Evolutionary conservation across 1,140 invertebrate species (phyloP).

Genomic region (Drosophila serrata): DNA sequence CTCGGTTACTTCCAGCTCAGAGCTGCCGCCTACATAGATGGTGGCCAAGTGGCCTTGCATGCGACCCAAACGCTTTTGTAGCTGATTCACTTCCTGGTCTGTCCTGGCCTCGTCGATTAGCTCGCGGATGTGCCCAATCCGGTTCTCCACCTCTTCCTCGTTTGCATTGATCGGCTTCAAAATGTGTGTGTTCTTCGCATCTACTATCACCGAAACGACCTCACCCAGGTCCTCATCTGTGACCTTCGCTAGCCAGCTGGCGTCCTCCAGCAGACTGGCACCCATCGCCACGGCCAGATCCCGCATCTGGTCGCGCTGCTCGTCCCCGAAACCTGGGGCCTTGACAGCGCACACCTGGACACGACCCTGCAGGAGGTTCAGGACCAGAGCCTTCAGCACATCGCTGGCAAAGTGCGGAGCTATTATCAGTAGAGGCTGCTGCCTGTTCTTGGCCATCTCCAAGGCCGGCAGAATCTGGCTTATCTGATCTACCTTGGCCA

Average conservation of each 20-base stretch:
- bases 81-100: constrained; percentile 92
- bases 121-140: constrained; percentile 88
- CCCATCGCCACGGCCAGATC: constrained; percentile 41
- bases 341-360: constrained; percentile 91
- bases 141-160: constrained; percentile 87
- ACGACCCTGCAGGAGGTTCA: constrained; percentile 90
- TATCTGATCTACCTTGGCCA: constrained; percentile 96
- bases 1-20: constrained; percentile 79
- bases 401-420: constrained; percentile 93
- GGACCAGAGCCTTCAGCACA: constrained; percentile 91
- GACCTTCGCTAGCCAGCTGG: constrained; percentile 86
- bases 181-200: constrained; percentile 87
- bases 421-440: constrained; percentile 91
- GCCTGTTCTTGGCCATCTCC: constrained; percentile 94
- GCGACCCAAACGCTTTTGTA: constrained; percentile 91
- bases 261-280: constrained; percentile 81
- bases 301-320: constrained; percentile 87
- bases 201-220: constrained; percentile 89
- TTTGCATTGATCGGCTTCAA: constrained; percentile 87
- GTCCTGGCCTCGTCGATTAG: constrained; percentile 89
- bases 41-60: constrained; percentile 89
- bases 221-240: constrained; percentile 87
- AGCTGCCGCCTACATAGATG: constrained; percentile 71
- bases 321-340: constrained; percentile 91
- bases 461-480: constrained; percentile 96